These are phyloP conservation scores for Pogonognathellus flavescens DNA, from an alignment of 1,140 invertebrate species.

Conservation along the genomic window DNA sequence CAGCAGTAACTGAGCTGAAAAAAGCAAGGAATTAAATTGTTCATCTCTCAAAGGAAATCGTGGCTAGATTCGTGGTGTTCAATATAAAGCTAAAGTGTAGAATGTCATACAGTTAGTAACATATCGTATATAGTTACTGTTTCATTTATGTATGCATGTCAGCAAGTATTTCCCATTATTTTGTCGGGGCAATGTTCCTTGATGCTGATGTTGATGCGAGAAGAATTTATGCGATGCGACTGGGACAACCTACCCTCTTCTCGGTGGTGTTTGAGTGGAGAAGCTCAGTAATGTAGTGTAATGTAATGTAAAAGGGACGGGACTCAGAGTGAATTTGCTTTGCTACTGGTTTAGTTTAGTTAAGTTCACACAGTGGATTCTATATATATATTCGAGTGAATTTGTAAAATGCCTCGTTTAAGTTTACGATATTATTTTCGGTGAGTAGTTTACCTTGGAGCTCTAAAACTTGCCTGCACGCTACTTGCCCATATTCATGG, in stretches of 20 bases:
- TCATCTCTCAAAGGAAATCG: conserved; percentile 11
- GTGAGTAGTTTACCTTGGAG: conserved; percentile 49
- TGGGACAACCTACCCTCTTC: conserved; percentile 2
- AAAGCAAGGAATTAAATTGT: background rate
- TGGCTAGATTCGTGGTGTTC: background rate
- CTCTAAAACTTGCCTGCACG: conserved; percentile 43
- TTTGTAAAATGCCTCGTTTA: conserved; percentile 47
- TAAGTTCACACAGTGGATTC: conserved; percentile 3
- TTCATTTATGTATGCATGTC: conserved; percentile 47
- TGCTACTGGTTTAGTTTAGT: background rate
- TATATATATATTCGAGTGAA: conserved; percentile 31
- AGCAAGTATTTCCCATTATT: conserved; percentile 46
- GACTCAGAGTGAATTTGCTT: background rate
- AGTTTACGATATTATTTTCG: conserved; percentile 48
- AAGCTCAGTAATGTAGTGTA: background rate
- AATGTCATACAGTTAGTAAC: background rate
- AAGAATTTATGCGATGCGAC: conserved; percentile 32
- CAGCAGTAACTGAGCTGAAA: background rate
- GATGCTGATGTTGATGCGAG: conserved; percentile 41
- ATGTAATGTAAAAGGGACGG: background rate
- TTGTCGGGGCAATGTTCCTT: conserved; percentile 44
- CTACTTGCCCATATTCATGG: conserved; percentile 47
- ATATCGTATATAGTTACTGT: background rate
- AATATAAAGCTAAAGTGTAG: background rate
- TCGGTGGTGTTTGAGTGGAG: background rate